Evolutionary conservation across 2,113 vertebrate species (phyloP), one percentile per base, ranked within the genome.

Genomic region (Trematomus loennbergii): DNA sequence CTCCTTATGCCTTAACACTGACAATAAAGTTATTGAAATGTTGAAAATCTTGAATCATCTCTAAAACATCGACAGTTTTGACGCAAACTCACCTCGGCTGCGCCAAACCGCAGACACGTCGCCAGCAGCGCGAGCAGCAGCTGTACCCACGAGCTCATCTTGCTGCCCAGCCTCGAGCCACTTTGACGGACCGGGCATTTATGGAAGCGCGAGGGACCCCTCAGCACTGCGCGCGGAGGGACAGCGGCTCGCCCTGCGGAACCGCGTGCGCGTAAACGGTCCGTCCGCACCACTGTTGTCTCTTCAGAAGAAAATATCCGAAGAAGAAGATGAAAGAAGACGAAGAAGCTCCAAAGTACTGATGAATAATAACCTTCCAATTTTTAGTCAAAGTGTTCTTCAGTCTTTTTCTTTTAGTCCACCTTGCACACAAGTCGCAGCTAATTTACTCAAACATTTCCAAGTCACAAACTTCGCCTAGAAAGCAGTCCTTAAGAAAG

Each of bases 91-190:
- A 96, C 95, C 95, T 92, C 92, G 72, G 94, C 87, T 1, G 25
- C 81, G 84, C 88, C 92, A 79, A 66, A 84, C 70, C 85, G 91
- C 93, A 89, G 85, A 92, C 89, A 93, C 85, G 91, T 83, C 85
- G 89, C 91, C 88, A 94, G 91, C 90, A 94, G 40, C 87, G 84
- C 89, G 86, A 95, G 94, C 92, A 94, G 94, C 93, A 94, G 94
- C 90, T 79, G 92, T 20, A 94, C 89, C 93, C 88, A 93, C 90
- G 92, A 91, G 91, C 92, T 93, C 95, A 96, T 96, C 87, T 90
- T 94, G 94, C 94, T 89, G 93, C 91, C 91, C 94, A 89, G 94
- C 92, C 90, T 93, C 90, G 92, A 93, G 89, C 87, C 91, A 90
- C 89, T 77, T 66, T 89, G 83, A 89, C 89, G 90, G 92, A 90